Base-by-base conservation (phyloP, 2,113 vertebrate genomes). In the Cavia aperea region DNA sequence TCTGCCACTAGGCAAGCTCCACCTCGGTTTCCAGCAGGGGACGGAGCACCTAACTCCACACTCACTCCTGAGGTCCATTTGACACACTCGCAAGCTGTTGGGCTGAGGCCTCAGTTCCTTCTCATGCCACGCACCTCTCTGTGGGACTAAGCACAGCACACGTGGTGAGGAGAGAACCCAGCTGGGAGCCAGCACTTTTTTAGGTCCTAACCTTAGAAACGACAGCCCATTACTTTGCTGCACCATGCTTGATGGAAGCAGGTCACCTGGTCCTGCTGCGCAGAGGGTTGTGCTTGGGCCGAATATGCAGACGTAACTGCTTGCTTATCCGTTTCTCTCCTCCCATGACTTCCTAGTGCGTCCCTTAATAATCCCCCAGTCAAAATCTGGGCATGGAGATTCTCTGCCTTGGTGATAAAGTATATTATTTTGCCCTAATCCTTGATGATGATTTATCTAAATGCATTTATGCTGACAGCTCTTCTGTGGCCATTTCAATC, bases 71-170 rank as follows among this genome's bases (percentile, higher is more conserved):
- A 16, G 7, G 33, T 49, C 46, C 24, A 33, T 15, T 21, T 65
- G 31, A 43, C 43, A 14, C n/a, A 56, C 62, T 60, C 0, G 0
- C 5, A 2, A 31, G 39, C 68, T 4, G 18, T 0, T 23, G 58
- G 39, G 31, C 9, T 14, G 58, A n/a, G 46, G 15, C 24, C 56
- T 54, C 21, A 1, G 63, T 4, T 36, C 21, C 39, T 68, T 58
- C 11, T 18, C 15, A 2, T 0, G 23, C 33, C 43, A 15, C 0
- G 2, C 0, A 14, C n/a, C 33, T 72, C 73, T 60, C 18, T 4
- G 2, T 11, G 8, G 36, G 75, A 9, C 58, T 7, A 10, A 26
- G 24, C 15, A n/a, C 15, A 36, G 15, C 31, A 23, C 13, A 16
- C 12, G 31, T 33, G 29, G 75, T 13, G 15, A 31, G 9, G n/a